Conservation (phyloP, 2,888 invertebrate species). For the Conomelus anceps region DNA sequence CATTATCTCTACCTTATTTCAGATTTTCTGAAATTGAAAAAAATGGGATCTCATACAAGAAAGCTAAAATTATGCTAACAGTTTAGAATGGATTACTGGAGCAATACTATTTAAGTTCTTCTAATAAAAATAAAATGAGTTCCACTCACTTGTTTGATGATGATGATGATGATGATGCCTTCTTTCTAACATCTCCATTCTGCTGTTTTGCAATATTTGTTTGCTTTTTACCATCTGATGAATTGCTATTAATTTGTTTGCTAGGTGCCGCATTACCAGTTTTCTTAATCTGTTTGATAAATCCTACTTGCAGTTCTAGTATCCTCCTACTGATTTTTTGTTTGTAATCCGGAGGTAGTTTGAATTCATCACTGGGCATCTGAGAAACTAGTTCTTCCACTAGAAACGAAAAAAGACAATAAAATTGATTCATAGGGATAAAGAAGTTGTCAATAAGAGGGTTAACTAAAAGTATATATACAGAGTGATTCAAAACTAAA, state of each 20-base stretch:
- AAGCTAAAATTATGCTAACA: no score
- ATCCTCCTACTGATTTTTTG: constrained; percentile 40
- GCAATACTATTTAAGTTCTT: not conserved
- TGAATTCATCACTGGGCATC: constrained; percentile 45
- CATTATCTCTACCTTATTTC: no score
- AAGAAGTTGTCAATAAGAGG: no score
- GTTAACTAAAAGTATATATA: no score
- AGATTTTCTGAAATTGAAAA: no score
- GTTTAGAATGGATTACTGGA: no score
- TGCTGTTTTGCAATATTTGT: not conserved
- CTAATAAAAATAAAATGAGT: no score
- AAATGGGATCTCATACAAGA: no score
- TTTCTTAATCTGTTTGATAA: constrained; percentile 42
- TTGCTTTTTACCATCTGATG: not conserved
- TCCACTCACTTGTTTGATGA: not conserved
- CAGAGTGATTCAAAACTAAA: no score
- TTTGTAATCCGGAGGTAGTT: constrained; percentile 50
- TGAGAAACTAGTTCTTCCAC: constrained; percentile 57
- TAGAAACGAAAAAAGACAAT: constrained; percentile 40
- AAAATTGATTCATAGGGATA: not conserved
- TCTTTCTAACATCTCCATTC: not conserved
- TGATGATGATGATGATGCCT: not conserved
- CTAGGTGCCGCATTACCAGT: not conserved
- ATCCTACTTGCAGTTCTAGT: constrained; percentile 55
- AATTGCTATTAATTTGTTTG: not conserved